These are phyloP conservation scores for Periplaneta americana DNA, from an alignment of 1,140 invertebrate genomes.

Conservation along the genomic window DNA sequence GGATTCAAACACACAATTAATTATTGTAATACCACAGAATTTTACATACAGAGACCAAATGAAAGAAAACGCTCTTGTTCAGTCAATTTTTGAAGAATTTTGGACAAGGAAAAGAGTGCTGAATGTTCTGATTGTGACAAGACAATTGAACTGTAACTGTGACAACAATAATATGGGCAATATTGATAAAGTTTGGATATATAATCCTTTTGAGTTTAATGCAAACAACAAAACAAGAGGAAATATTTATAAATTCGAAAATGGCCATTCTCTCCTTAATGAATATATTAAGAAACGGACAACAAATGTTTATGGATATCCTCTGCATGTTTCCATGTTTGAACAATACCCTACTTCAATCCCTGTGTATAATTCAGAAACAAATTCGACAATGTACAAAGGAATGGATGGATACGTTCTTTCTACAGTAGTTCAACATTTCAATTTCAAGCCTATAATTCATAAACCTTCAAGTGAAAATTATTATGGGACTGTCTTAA, in stretches of 20 bases:
- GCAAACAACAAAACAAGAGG: background rate
- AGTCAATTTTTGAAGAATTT: background rate
- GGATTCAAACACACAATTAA: background rate
- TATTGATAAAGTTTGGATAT: background rate
- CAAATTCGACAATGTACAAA: background rate
- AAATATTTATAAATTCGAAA: background rate
- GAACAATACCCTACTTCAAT: background rate
- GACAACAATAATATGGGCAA: background rate
- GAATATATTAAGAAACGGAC: background rate
- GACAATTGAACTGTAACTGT: background rate
- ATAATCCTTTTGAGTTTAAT: background rate
- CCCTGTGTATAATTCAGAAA: background rate
- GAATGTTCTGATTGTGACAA: background rate
- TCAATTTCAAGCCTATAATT: background rate
- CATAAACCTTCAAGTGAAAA: background rate
- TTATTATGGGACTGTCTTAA: conserved; percentile 28
- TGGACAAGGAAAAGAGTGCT: background rate
- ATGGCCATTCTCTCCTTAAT: background rate
- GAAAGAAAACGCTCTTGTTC: background rate
- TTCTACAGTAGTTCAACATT: background rate
- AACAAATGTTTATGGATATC: conserved; percentile 29
- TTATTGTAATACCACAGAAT: background rate
- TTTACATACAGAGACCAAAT: background rate
- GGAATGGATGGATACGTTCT: background rate
- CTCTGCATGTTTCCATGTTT: conserved; percentile 33